A percentile compares a stretch with the other conserved stretches of the same genome.
These are phyloP conservation scores for Drosophila pandora DNA, from an alignment of 1,140 invertebrate species.

Conservation along the genomic window DNA sequence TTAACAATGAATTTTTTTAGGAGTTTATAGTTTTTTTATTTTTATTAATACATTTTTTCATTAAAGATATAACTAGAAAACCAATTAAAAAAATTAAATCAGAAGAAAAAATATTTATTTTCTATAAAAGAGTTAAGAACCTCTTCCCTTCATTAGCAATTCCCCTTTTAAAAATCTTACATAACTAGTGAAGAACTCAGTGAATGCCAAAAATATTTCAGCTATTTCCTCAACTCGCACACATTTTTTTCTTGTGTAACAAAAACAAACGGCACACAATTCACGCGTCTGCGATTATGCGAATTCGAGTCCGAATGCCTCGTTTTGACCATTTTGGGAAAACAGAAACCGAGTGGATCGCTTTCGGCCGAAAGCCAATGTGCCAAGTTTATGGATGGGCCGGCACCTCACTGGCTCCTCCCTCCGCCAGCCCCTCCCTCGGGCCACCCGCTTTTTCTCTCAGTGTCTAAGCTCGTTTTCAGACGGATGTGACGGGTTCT, in stretches of 20 bases:
- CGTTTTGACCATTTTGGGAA: constrained; percentile 46
- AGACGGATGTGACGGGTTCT: background rate
- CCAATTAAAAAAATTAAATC: no score
- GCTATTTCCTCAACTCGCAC: background rate
- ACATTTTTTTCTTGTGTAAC: background rate
- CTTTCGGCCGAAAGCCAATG: constrained; percentile 28
- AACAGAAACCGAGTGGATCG: constrained; percentile 18
- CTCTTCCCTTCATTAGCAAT: no score
- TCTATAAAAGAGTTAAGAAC: no score
- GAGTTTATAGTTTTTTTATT: no score
- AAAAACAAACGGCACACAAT: constrained; percentile 45
- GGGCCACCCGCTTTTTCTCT: background rate
- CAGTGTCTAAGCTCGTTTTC: constrained; percentile 7
- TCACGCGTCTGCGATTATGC: constrained; percentile 33
- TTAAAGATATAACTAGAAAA: no score
- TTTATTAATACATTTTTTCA: no score
- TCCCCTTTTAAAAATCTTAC: background rate
- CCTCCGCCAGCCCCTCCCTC: background rate
- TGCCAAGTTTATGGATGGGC: constrained; percentile 40
- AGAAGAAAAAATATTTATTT: no score
- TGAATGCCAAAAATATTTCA: background rate
- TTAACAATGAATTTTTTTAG: no score
- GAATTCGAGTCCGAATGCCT: constrained; percentile 17
- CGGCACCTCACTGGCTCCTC: constrained; percentile 19
- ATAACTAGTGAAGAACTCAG: background rate